phyloP scores from a whole-genome alignment of 2,888 invertebrate genomes.

The Mesorhabditis belari region DNA sequence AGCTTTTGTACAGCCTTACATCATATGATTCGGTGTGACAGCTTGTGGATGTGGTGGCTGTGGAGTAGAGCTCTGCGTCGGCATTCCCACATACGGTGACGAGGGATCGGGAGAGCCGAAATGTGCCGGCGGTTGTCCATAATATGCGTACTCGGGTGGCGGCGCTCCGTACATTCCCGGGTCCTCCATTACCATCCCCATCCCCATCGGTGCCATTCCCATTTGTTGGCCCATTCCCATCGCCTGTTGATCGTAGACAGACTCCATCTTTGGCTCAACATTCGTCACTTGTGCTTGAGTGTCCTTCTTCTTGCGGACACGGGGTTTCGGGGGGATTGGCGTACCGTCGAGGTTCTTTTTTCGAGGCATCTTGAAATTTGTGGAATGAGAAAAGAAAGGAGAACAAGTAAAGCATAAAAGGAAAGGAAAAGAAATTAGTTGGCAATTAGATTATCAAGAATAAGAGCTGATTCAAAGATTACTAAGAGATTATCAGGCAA shows the following conservation, averaged over 20 bases:
- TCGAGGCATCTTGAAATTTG: constrained; percentile 23
- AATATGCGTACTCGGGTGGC: constrained; percentile 10
- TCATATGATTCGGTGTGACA: background rate
- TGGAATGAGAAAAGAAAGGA: too few relatives aligned
- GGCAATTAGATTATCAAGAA: too few relatives aligned
- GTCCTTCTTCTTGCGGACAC: constrained; percentile 32
- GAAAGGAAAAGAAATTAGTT: too few relatives aligned
- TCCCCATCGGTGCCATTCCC: background rate
- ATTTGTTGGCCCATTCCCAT: background rate
- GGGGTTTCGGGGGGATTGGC: constrained; percentile 22
- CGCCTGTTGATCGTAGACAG: background rate
- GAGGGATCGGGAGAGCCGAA: constrained; percentile 20
- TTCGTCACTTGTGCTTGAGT: background rate
- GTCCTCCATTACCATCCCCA: background rate
- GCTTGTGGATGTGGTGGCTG: constrained; percentile 9
- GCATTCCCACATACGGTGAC: constrained; percentile 17
- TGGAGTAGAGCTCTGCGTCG: constrained; percentile 11
- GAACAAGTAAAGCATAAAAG: too few relatives aligned
- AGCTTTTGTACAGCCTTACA: background rate
- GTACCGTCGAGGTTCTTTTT: constrained; percentile 26
- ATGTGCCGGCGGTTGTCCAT: constrained; percentile 18
- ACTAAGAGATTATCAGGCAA: too few relatives aligned
- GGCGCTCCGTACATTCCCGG: background rate
- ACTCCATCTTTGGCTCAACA: background rate
- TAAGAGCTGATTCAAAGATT: too few relatives aligned